Evolutionary conservation across 2,797 vertebrate genomes (phyloP), one percentile per base, ranked within the genome.

Genomic region (Microctenopoma steveboyesi): DNA sequence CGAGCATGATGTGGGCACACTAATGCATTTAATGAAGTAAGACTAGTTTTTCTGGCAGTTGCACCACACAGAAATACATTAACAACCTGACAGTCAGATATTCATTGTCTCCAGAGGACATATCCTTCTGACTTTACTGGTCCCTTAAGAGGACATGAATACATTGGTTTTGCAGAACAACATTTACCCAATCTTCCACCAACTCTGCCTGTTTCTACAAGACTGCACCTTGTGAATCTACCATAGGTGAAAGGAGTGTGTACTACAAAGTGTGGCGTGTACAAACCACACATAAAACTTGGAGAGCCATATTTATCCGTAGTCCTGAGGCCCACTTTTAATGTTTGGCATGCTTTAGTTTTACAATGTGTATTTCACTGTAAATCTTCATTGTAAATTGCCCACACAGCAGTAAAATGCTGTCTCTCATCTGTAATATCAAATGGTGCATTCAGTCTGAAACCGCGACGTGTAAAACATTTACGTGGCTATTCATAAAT

Each of bases 401-500:
- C 37, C 48, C 10, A 35, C 55, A 16, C 13, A 39, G 13, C 25
- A 18, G 25, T 13, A 40, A 55, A 52, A 59, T 39, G 3, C 13
- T 9, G 2, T 18, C 40, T 53, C 39, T 46, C 33, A 46, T 6
- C 13, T 51, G 30, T 27, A 25, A 22, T 49, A 55, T 48, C 15
- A 64, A 69, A 40, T 40, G 14, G 10, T 25, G 8, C 15, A 53
- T 73, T n/a, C 22, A 57, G 12, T 65, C 28, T 46, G 5, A 70
- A 51, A 25, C 5, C 30, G 13, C 11, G 18, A 16, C 12, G 9
- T 28, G 8, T 33, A 16, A 43, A 54, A 25, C 35, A 12, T 47
- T 45, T 7, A 22, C 33, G 52, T 12, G 30, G 12, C 35, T 18
- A 15, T n/a, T 37, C 4, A 15, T 18, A 12, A 39, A 53, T 47